phyloP scores from a whole-genome alignment of 1,140 invertebrate species.

The Pachypeltis micranthus region DNA sequence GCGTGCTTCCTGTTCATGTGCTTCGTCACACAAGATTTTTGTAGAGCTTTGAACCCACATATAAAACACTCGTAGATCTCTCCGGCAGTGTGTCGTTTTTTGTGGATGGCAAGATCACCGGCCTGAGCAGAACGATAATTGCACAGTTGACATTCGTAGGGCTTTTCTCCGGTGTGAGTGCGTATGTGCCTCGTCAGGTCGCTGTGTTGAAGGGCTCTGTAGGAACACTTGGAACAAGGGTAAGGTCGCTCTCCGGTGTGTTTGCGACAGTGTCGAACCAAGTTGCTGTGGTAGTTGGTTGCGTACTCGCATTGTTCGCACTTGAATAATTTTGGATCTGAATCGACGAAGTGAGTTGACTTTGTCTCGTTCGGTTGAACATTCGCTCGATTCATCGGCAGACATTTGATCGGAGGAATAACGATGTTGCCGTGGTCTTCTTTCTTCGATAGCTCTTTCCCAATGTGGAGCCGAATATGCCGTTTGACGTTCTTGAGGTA shows the following conservation, averaged over 20 bases:
- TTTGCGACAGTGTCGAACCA: not conserved
- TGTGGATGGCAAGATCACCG: not conserved
- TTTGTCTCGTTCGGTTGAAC: not conserved
- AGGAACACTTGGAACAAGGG: not conserved
- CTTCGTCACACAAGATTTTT: not conserved
- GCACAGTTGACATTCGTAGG: not conserved
- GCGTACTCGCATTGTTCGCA: conserved; percentile 4
- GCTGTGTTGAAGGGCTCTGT: not conserved
- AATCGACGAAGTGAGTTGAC: not conserved
- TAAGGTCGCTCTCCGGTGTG: conserved; percentile 13
- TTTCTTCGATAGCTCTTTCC: not conserved
- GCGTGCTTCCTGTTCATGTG: not conserved
- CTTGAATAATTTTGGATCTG: not conserved
- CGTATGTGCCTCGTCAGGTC: not conserved
- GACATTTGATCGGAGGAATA: not conserved
- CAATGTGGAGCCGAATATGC: not conserved
- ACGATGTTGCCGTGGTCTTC: not conserved
- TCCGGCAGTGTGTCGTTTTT: not conserved
- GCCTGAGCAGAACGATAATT: not conserved
- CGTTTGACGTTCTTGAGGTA: not conserved
- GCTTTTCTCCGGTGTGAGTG: not conserved
- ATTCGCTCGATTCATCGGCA: not conserved
- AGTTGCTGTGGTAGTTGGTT: not conserved
- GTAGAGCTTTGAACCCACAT: not conserved
- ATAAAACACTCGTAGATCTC: not conserved